Evolutionary conservation across 1,140 invertebrate genomes (phyloP).

Genomic region (Hyposmocoma kahamanoa): DNA sequence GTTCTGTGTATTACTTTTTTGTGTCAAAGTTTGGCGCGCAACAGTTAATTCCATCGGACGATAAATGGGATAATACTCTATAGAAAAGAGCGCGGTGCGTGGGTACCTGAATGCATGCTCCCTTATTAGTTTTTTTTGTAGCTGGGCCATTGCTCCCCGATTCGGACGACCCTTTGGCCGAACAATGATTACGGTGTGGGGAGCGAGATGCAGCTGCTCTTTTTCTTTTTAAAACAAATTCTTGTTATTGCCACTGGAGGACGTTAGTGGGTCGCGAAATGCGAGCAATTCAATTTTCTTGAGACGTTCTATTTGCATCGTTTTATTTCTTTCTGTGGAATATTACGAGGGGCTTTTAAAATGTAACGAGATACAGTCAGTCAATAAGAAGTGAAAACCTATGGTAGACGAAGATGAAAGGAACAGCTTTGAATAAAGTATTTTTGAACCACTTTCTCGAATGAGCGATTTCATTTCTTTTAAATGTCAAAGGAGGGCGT

Average conservation of each 20-base stretch:
- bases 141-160: slow-evolving; percentile 50
- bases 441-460: too few species aligned
- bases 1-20: too few species aligned
- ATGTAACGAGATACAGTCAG: too few species aligned
- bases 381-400: too few species aligned
- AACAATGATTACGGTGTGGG: slow-evolving; percentile 61
- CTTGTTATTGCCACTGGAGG: slow-evolving; percentile 30
- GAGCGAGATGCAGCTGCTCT: slow-evolving; percentile 63
- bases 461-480: too few species aligned
- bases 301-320: background rate
- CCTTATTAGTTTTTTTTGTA: slow-evolving; percentile 49
- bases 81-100: slow-evolving; percentile 35
- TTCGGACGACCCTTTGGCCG: slow-evolving; percentile 58
- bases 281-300: slow-evolving; percentile 17
- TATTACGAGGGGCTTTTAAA: background rate
- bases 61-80: slow-evolving; percentile 23
- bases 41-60: slow-evolving; percentile 10
- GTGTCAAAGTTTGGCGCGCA: too few species aligned
- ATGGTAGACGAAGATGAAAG: too few species aligned
- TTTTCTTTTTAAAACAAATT: slow-evolving; percentile 46
- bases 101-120: slow-evolving; percentile 57
- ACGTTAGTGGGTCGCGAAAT: slow-evolving; percentile 35
- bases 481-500: too few species aligned
- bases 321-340: slow-evolving; percentile 5
- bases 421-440: too few species aligned